phyloP scores from a whole-genome alignment of 2,888 invertebrate species.

The Caprella mutica region DNA sequence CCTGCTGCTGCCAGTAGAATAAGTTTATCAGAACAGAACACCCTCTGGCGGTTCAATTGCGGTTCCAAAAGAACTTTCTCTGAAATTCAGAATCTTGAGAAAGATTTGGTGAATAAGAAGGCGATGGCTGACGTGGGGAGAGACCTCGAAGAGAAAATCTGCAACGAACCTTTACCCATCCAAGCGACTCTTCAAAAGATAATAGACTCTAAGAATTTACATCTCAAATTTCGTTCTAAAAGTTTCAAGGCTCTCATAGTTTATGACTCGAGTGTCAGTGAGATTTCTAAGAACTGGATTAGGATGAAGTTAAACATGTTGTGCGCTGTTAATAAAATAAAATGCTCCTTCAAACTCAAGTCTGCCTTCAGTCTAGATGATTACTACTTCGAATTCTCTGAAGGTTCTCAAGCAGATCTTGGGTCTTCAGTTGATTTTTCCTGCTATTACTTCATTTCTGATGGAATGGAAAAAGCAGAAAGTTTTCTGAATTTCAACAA shows the following conservation, averaged over 20 bases:
- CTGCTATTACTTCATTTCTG: too few relatives aligned
- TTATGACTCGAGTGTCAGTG: background rate
- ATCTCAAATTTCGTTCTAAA: background rate
- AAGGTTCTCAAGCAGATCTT: too few relatives aligned
- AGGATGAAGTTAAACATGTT: background rate
- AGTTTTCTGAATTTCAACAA: too few relatives aligned
- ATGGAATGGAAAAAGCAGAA: too few relatives aligned
- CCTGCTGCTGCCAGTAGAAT: slow-evolving; percentile 6
- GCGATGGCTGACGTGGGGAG: background rate
- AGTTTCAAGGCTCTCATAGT: background rate
- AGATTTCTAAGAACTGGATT: background rate
- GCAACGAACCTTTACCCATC: background rate
- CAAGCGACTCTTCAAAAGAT: background rate
- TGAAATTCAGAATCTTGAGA: background rate
- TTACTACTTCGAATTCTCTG: too few relatives aligned
- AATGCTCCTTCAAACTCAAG: background rate
- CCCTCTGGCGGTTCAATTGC: slow-evolving; percentile 1
- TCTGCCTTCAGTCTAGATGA: too few relatives aligned
- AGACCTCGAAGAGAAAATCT: background rate
- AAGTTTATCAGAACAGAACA: slow-evolving; percentile 1
- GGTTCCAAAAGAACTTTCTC: background rate
- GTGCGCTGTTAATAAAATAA: background rate
- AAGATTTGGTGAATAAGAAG: background rate
- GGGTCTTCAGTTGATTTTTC: too few relatives aligned
- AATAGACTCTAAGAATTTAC: background rate